These are phyloP conservation scores for Bhutanitis thaidina DNA, from an alignment of 2,888 invertebrate species.

Conservation along the genomic window DNA sequence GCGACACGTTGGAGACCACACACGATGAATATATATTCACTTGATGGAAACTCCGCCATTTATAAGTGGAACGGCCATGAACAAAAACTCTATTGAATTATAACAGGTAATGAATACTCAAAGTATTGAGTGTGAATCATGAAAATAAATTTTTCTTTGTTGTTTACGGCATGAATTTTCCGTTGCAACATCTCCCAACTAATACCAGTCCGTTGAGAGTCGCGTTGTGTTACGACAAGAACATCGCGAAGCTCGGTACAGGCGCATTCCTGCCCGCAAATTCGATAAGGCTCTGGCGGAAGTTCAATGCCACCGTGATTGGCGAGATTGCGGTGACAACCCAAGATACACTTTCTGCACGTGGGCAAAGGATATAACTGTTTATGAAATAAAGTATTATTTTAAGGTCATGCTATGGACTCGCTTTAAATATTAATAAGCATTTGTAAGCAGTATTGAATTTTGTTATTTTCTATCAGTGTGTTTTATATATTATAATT, in stretches of 20 bases:
- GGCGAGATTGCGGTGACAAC: neutral
- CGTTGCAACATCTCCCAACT: conserved; percentile 41
- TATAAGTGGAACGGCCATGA: neutral
- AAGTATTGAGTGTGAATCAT: conserved; percentile 19
- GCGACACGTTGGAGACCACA: no score
- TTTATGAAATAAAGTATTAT: no score
- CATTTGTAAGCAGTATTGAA: no score
- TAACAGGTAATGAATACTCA: neutral
- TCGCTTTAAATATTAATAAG: no score
- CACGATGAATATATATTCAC: no score
- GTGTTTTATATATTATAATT: no score
- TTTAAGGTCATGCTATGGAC: no score
- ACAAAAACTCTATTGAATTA: neutral
- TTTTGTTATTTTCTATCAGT: no score
- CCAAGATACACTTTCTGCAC: no score
- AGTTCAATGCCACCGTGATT: conserved; percentile 37
- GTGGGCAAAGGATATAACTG: no score
- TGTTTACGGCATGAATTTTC: conserved; percentile 29
- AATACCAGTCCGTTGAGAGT: conserved; percentile 26
- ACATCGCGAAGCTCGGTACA: conserved; percentile 29
- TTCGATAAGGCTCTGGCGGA: conserved; percentile 28
- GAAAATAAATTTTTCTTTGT: conserved; percentile 25
- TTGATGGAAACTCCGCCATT: neutral
- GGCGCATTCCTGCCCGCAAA: conserved; percentile 30
- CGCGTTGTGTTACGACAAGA: conserved; percentile 23